phyloP scores from a whole-genome alignment of 2,797 vertebrate species.

The Rhabdophis nuchalis region DNA sequence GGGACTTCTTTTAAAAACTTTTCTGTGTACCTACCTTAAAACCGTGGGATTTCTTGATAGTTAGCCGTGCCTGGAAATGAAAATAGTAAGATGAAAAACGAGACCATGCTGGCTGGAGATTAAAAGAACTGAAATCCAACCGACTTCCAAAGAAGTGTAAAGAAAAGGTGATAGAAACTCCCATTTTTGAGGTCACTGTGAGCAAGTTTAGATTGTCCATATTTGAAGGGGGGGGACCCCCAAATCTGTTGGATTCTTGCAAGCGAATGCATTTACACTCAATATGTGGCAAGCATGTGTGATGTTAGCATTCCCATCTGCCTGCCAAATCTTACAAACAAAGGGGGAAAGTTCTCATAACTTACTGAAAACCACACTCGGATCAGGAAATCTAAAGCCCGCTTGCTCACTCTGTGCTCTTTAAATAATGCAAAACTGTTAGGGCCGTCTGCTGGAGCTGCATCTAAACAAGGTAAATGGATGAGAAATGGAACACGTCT shows the following conservation, averaged over 20 bases:
- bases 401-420: background rate
- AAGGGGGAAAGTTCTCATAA: background rate
- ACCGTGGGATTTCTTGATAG: background rate
- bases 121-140: background rate
- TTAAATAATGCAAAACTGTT: constrained; percentile 43
- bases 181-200: background rate
- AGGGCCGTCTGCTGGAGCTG: constrained; percentile 7
- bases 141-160: background rate
- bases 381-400: background rate
- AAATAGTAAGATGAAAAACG: background rate
- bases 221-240: background rate
- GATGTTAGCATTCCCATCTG: constrained; percentile 2
- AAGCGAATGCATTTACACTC: background rate
- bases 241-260: background rate
- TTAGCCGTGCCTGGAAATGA: background rate
- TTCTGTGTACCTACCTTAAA: background rate
- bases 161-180: background rate
- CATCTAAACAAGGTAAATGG: constrained; percentile 42
- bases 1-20: background rate
- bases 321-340: background rate
- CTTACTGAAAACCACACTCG: accelerated
- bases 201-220: background rate
- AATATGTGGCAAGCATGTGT: background rate
- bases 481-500: constrained; percentile 51
- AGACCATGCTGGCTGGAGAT: background rate